phyloP scores from a whole-genome alignment of 2,888 invertebrate genomes.

The Bombyx huttoni region DNA sequence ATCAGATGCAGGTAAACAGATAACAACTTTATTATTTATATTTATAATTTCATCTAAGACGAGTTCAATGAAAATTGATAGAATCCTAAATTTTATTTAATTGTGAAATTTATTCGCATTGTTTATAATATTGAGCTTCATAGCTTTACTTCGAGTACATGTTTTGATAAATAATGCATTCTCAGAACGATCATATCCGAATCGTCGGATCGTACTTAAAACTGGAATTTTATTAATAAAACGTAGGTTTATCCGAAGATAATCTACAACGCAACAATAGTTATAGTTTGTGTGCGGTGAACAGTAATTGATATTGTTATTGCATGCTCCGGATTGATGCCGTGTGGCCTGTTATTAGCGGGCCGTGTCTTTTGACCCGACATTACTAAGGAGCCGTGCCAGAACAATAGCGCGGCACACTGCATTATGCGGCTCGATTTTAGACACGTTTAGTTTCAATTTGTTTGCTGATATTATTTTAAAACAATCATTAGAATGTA shows the following conservation, averaged over 20 bases:
- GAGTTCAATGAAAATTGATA: too few species aligned
- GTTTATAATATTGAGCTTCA: too few species aligned
- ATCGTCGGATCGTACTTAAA: not conserved
- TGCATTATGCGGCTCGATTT: constrained; percentile 30
- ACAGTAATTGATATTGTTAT: constrained; percentile 38
- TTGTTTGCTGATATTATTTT: constrained; percentile 25
- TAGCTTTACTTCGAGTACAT: too few species aligned
- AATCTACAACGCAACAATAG: constrained; percentile 19
- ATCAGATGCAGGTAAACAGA: too few species aligned
- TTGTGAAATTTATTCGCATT: too few species aligned
- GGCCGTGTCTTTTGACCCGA: constrained; percentile 57
- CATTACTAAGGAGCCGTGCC: constrained; percentile 25
- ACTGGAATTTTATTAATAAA: constrained; percentile 9
- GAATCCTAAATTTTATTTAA: too few species aligned
- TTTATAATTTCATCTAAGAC: too few species aligned
- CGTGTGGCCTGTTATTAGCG: constrained; percentile 51
- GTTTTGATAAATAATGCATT: too few species aligned
- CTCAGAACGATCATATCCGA: not conserved
- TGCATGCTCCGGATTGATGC: constrained; percentile 34
- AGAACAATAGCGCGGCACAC: constrained; percentile 23
- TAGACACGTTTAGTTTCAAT: constrained; percentile 32
- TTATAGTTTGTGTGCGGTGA: not conserved
- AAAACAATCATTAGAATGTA: constrained; percentile 31
- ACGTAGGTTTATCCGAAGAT: constrained; percentile 31
- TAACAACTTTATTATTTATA: too few species aligned